Evolutionary conservation across 2,113 vertebrate genomes (phyloP).

Genomic region (Glaucomys volans): DNA sequence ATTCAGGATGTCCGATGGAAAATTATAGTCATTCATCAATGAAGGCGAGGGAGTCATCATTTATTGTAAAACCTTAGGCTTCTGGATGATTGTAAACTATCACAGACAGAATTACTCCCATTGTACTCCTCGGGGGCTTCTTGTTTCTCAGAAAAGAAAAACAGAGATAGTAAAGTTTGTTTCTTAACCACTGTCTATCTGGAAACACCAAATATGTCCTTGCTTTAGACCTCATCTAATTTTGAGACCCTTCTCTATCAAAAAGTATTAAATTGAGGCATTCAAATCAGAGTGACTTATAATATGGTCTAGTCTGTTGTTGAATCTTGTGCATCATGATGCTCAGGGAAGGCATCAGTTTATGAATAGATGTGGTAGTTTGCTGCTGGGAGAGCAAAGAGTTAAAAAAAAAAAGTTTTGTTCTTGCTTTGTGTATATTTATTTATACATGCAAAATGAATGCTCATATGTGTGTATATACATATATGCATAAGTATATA

Average conservation of each 20-base stretch:
- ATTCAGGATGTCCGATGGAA: slow-evolving; percentile 80
- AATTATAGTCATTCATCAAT: slow-evolving; percentile 86
- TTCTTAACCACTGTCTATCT: slow-evolving; percentile 40
- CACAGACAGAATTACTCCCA: slow-evolving; percentile 74
- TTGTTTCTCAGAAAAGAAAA: slow-evolving; percentile 78
- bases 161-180: slow-evolving; percentile 36
- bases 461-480: too few relatives aligned
- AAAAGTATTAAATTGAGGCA: slow-evolving; percentile 41
- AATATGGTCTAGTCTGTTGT: not conserved
- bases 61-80: slow-evolving; percentile 80
- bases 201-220: slow-evolving; percentile 17
- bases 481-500: too few relatives aligned
- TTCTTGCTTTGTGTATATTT: not conserved
- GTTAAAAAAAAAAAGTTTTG: accelerated
- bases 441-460: too few relatives aligned
- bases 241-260: not conserved
- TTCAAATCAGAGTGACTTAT: slow-evolving; percentile 37
- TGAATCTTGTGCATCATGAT: not conserved
- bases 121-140: slow-evolving; percentile 66
- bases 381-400: slow-evolving; percentile 24
- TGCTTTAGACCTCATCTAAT: not conserved
- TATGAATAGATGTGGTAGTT: not conserved
- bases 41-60: slow-evolving; percentile 80
- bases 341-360: not conserved
- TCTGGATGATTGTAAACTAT: slow-evolving; percentile 79